Evolutionary conservation across 2,797 vertebrate species (phyloP).

Genomic region (Oreochromis mossambicus): DNA sequence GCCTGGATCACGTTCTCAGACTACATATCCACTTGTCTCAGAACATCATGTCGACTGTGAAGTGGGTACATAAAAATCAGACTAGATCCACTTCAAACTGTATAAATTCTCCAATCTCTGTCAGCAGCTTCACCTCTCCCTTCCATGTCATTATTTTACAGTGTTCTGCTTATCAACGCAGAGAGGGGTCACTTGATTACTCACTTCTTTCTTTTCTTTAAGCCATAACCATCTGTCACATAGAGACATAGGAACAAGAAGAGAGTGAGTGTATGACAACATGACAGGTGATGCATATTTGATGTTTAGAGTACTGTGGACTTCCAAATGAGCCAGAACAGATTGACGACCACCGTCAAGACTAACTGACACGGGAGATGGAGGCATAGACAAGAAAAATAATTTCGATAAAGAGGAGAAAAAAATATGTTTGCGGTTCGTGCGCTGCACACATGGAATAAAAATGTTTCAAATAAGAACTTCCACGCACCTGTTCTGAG

Average conservation of each 20-base stretch:
- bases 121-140: background rate
- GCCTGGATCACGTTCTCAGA: background rate
- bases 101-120: background rate
- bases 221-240: background rate
- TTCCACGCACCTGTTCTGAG: constrained; percentile 10
- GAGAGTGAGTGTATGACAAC: background rate
- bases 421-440: background rate
- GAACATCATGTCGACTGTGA: background rate
- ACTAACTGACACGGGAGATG: background rate
- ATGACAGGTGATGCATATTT: background rate
- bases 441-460: background rate
- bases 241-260: background rate
- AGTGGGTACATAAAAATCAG: background rate
- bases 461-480: constrained; percentile 5
- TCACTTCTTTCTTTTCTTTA: background rate
- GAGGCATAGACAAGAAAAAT: background rate
- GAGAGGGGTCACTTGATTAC: background rate
- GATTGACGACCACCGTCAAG: background rate
- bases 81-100: background rate
- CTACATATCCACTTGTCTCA: background rate
- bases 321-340: background rate
- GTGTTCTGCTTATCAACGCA: background rate
- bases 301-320: background rate
- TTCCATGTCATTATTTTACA: background rate
- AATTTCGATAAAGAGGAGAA: background rate